phyloP scores from a whole-genome alignment of 2,113 vertebrate species.

The Tetraodon nigroviridis region DNA sequence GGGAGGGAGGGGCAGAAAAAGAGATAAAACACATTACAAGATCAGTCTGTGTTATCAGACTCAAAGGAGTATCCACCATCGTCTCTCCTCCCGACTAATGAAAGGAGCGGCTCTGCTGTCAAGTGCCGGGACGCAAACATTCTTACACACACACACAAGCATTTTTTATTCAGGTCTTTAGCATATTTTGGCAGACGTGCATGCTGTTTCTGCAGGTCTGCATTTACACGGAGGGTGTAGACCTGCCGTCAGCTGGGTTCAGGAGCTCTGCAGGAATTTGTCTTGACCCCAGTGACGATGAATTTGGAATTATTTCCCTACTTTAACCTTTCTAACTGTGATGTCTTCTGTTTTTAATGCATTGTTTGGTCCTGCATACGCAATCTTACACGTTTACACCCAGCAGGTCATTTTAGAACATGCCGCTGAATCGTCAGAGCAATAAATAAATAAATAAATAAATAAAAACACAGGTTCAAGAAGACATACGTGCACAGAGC shows the following conservation, averaged over 20 bases:
- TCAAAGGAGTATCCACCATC: constrained; percentile 58
- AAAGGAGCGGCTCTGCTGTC: constrained; percentile 50
- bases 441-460: constrained; percentile 3
- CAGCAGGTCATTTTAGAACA: too few species aligned
- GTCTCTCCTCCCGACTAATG: constrained; percentile 49
- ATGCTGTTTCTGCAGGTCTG: background rate
- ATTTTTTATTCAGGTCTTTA: background rate
- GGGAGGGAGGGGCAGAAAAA: constrained; percentile 28
- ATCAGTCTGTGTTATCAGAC: constrained; percentile 51
- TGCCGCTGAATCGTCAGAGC: background rate
- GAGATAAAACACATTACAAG: constrained; percentile 60
- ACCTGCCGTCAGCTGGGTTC: too few species aligned
- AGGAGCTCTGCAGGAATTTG: too few species aligned
- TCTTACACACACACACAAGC: background rate
- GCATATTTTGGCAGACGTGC: background rate
- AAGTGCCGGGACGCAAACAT: constrained; percentile 25
- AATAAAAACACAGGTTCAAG: background rate
- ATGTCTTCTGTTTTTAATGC: too few species aligned
- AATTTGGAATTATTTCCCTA: too few species aligned
- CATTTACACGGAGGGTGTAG: background rate
- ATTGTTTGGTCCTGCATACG: too few species aligned
- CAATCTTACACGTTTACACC: too few species aligned
- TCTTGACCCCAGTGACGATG: too few species aligned
- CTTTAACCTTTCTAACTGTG: too few species aligned
- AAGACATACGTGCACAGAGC: constrained; percentile 3